Evolutionary conservation across 1,140 invertebrate genomes (phyloP), one percentile per base, ranked within the genome.

Genomic region (Tetragonula clypearis): DNA sequence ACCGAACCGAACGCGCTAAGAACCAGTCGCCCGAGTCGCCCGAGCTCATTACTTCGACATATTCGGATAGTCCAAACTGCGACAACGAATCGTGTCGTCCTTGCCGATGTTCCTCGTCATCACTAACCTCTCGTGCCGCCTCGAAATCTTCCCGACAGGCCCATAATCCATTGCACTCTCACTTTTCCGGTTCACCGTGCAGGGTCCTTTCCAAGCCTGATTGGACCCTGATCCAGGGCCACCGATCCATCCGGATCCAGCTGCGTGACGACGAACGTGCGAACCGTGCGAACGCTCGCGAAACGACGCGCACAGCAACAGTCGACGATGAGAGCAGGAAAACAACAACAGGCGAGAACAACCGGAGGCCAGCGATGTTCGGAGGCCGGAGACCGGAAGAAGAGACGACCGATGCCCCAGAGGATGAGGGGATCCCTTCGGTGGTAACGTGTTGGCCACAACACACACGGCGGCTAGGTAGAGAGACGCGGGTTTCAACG

Each of bases 401-500:
- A 79, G 75, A 35, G 74, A 71, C 78, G 82, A 77, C 35, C 75
- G 68, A n/a, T 8, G 86, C 62, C 65, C 69, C 17, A 15, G 1
- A 58, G 23, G 79, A 62, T 75, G 56, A 76, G 41, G 41, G 41
- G 41, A 49, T 49, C 41, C 41, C 0, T 49, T 53, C 69, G 78
- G 41, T 76, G 69, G 88, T 35, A 17, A 30, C 17, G 65, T 66
- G 56, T 58, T 66, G 62, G 53, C 72, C 86, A 53, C 41, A 49
- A 49, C 41, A 49, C 41, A 49, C 80, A 87, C 87, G 85, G 73
- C 69, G 41, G 87, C 88, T 89, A 49, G 87, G 87, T 86, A 90
- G 87, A 89, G 87, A 87, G 87, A 87, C 87, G 90, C 90, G 91
- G 85, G 90, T 90, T 92, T 93, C 86, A 89, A 92, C 92, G 90